Evolutionary conservation across 2,888 invertebrate species (phyloP).

Genomic region (Melanostoma mellinum): DNA sequence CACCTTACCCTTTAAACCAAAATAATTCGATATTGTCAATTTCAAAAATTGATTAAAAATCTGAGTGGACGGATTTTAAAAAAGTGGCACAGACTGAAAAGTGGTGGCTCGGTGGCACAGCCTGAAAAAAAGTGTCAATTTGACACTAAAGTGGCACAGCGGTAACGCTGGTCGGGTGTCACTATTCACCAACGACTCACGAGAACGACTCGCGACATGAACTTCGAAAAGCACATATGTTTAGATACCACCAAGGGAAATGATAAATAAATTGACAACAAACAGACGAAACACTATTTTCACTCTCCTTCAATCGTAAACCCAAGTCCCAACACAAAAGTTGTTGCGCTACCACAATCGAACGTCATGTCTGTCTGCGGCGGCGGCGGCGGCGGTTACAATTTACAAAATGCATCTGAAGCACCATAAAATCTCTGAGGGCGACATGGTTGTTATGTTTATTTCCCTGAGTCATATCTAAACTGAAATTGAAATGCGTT

Average conservation of each 20-base stretch:
- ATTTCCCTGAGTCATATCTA: neutral
- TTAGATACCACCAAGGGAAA: neutral
- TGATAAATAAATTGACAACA: neutral
- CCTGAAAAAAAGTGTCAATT: too few relatives aligned
- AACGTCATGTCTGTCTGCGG: neutral
- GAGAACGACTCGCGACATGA: neutral
- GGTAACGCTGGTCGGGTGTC: too few relatives aligned
- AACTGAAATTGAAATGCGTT: neutral
- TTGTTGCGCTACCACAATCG: slow-evolving; percentile 42
- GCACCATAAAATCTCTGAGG: too few relatives aligned
- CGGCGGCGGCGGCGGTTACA: too few relatives aligned
- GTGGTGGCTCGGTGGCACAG: too few relatives aligned
- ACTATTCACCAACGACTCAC: neutral
- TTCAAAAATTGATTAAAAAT: too few relatives aligned
- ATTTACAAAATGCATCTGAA: too few relatives aligned
- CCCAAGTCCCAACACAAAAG: slow-evolving; percentile 23
- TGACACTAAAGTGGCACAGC: too few relatives aligned
- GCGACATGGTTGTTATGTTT: neutral
- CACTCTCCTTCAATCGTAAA: slow-evolving; percentile 31
- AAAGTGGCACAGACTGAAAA: too few relatives aligned
- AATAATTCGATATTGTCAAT: too few relatives aligned
- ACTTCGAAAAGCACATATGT: neutral
- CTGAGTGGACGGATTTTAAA: too few relatives aligned
- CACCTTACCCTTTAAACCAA: too few relatives aligned
- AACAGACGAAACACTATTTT: slow-evolving; percentile 25